Conservation (phyloP, 2,888 invertebrate species). For the Rhingia rostrata region DNA sequence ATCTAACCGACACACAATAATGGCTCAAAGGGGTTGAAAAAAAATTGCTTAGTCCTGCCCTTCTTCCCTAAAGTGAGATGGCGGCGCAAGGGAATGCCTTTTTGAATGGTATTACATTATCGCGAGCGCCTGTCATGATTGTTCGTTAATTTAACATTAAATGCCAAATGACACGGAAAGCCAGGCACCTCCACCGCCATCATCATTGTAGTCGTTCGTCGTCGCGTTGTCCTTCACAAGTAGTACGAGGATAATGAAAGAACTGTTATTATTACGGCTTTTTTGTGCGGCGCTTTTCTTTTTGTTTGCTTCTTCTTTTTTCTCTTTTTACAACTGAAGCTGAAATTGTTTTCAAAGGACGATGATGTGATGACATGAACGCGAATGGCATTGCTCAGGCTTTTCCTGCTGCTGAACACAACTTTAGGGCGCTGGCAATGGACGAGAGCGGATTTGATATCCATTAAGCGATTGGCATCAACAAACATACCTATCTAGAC, state of each 20-base stretch:
- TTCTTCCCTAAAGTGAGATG: background rate
- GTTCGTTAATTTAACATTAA: slow-evolving; percentile 74
- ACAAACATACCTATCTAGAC: slow-evolving; percentile 71
- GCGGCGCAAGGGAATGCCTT: slow-evolving; percentile 10
- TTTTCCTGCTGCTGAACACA: slow-evolving; percentile 13
- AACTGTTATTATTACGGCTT: slow-evolving; percentile 57
- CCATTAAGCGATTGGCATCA: slow-evolving; percentile 74
- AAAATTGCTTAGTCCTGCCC: background rate
- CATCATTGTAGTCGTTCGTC: background rate
- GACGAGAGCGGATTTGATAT: slow-evolving; percentile 62
- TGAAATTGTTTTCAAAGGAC: slow-evolving; percentile 72
- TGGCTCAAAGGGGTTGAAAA: slow-evolving; percentile 30
- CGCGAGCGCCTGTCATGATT: slow-evolving; percentile 67
- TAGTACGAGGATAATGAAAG: slow-evolving; percentile 62
- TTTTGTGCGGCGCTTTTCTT: slow-evolving; percentile 14
- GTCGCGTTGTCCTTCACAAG: background rate
- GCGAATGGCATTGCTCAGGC: slow-evolving; percentile 33
- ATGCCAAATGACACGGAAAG: slow-evolving; percentile 75
- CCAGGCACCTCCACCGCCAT: slow-evolving; percentile 25
- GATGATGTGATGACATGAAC: slow-evolving; percentile 70
- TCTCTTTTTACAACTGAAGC: slow-evolving; percentile 30
- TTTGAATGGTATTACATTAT: slow-evolving; percentile 61
- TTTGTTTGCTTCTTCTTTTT: slow-evolving; percentile 17
- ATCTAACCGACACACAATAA: slow-evolving; percentile 65
- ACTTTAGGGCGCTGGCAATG: background rate